Conservation (phyloP, 1,140 invertebrate species). For the Leptonema lineaticorne region DNA sequence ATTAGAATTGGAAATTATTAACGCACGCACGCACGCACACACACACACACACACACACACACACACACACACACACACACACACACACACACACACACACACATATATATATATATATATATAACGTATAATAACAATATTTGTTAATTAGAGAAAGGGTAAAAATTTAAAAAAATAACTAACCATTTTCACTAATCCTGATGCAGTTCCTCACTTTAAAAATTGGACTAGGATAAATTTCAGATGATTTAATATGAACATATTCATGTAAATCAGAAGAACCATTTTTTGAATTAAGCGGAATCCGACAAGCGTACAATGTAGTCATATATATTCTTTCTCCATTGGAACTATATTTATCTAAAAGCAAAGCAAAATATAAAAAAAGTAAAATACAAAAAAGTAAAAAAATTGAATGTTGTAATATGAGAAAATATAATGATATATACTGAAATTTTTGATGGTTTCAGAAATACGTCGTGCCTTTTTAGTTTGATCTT, state of each 20-base stretch:
- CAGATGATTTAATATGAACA: neutral
- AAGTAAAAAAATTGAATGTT: neutral
- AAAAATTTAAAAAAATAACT: no score
- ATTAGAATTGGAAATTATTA: neutral
- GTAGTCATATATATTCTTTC: conserved; percentile 29
- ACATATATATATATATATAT: no score
- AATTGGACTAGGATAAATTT: conserved; percentile 25
- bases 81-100: no score
- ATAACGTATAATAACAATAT: no score
- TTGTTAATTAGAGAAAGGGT: no score
- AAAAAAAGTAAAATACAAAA: neutral
- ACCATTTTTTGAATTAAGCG: neutral
- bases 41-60: no score
- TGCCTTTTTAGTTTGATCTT: neutral
- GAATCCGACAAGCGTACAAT: conserved; percentile 33
- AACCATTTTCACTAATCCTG: conserved; percentile 5
- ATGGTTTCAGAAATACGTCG: neutral
- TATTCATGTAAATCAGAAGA: neutral
- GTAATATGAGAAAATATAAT: conserved; percentile 1
- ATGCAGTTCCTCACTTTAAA: conserved; percentile 39
- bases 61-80: no score
- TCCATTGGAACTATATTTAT: conserved; percentile 28
- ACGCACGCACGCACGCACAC: no score
- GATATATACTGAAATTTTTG: neutral
- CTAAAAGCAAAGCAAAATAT: conserved; percentile 20